Evolutionary conservation across 2,888 invertebrate species (phyloP).

Genomic region (Synergus gifuensis): DNA sequence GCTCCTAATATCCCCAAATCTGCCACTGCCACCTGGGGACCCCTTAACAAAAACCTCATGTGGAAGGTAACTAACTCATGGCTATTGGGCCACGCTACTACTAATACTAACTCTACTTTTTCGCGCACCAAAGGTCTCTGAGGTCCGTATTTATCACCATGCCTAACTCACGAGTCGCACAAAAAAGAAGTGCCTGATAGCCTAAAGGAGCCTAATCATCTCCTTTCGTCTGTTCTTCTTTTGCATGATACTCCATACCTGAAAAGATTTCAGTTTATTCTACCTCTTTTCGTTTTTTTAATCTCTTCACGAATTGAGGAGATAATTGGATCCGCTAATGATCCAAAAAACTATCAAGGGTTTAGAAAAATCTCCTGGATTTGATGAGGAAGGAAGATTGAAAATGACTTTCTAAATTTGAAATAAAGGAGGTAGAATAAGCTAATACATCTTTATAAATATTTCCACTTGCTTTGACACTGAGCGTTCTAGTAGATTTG

Average conservation of each 20-base stretch:
- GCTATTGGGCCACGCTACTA: conserved; percentile 50
- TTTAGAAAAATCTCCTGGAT: background rate
- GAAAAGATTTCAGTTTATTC: background rate
- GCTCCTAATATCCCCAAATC: conserved; percentile 82
- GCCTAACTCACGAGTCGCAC: conserved; percentile 22
- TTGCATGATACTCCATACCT: conserved; percentile 24
- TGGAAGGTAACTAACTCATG: conserved; percentile 81
- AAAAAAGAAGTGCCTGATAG: conserved; percentile 26
- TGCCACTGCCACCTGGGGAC: conserved; percentile 82
- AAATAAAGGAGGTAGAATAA: background rate
- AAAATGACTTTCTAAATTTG: background rate
- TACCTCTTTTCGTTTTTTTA: background rate
- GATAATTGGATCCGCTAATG: background rate
- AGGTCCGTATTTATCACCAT: conserved; percentile 13
- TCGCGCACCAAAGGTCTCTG: conserved; percentile 16
- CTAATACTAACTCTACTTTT: conserved; percentile 48
- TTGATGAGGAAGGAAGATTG: too few species aligned
- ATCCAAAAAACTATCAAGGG: background rate
- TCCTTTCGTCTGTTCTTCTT: conserved; percentile 12
- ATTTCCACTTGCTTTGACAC: conserved; percentile 4
- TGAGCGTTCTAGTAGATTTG: background rate
- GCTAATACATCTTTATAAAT: background rate
- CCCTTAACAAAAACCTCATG: conserved; percentile 82
- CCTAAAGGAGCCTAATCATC: conserved; percentile 13
- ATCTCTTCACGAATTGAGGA: background rate